These are phyloP conservation scores for Stichopus chloronotus DNA, from an alignment of 35 echinoderm and acorn worm species.

Conservation along the genomic window DNA sequence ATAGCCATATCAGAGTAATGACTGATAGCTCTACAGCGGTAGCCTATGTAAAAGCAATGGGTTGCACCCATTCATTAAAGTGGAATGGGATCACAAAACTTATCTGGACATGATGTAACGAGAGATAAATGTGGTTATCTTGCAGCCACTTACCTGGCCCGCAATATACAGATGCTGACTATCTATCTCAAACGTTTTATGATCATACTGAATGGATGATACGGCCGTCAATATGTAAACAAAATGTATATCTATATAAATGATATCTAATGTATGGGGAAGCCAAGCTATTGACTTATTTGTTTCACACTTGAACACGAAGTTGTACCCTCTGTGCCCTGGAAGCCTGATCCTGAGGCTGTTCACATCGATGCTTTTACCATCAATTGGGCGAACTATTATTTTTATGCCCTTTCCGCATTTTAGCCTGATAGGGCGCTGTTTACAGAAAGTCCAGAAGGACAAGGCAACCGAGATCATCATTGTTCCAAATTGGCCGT, in stretches of 20 bases:
- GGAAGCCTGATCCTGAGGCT: conserved; percentile 45
- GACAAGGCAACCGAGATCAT: not conserved
- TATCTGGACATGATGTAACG: not conserved
- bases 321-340: conserved; percentile 15
- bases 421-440: conserved; percentile 8
- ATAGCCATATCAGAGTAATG: no score
- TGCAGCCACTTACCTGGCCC: not conserved
- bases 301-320: conserved; percentile 34
- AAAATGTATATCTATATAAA: no score
- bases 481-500: conserved; percentile 2
- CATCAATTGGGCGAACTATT: conserved; percentile 1
- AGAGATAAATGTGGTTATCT: not conserved
- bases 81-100: not conserved
- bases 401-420: conserved; percentile 7
- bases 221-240: not conserved
- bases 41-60: conserved; percentile 26
- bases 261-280: conserved; percentile 3
- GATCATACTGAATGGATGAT: no score
- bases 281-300: conserved; percentile 53
- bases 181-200: not conserved
- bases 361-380: conserved; percentile 43
- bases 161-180: not conserved
- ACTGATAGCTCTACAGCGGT: no score
- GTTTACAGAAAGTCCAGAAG: conserved; percentile 1
- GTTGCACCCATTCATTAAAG: not conserved